Conservation (phyloP, 1,140 invertebrate genomes). For the Belonocnema kinseyi region DNA sequence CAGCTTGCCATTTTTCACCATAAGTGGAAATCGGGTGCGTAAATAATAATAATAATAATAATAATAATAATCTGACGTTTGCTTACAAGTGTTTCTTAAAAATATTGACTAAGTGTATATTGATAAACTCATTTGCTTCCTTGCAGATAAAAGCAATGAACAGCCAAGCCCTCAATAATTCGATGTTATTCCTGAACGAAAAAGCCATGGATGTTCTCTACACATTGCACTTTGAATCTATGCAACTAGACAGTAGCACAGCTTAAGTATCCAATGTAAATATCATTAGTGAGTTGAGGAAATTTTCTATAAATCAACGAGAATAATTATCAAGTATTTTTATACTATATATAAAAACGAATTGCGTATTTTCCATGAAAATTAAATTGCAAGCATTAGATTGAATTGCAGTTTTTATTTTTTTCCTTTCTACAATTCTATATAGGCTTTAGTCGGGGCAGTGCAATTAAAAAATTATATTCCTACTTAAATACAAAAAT, state of each 20-base stretch:
- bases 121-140: constrained; percentile 31
- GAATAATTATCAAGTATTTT: no score
- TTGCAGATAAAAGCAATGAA: constrained; percentile 64
- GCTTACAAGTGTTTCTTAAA: not conserved
- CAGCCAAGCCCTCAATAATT: constrained; percentile 51
- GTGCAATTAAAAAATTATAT: no score
- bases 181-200: constrained; percentile 62
- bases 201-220: constrained; percentile 51
- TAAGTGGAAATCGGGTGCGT: constrained; percentile 60
- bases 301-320: no score
- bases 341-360: no score
- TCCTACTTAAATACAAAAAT: not conserved
- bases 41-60: constrained; percentile 31
- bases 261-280: not conserved
- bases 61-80: constrained; percentile 34
- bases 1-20: constrained; percentile 55
- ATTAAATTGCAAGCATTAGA: no score
- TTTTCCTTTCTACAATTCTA: no score
- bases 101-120: not conserved
- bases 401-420: no score
- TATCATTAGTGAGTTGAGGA: not conserved
- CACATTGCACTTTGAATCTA: not conserved
- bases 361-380: no score
- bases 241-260: not conserved
- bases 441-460: no score